Base-by-base conservation (phyloP, 2,888 invertebrate genomes). In the Antheraea yamamai region DNA sequence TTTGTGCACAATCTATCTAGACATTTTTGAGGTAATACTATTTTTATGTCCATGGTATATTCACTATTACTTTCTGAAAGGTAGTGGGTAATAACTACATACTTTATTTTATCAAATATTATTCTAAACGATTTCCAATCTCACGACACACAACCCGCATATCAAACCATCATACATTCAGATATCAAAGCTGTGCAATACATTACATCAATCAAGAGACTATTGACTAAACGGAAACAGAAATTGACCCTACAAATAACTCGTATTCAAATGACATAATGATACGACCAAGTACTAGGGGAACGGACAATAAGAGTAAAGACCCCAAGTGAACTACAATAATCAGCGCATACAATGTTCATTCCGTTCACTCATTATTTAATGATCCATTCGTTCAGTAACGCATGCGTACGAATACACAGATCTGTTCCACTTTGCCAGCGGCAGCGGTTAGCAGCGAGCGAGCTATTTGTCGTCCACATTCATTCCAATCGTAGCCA, bases 401-500 rank as follows among this genome's bases (percentile, higher is more conserved):
- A 83, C 84, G 84, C 87, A 83, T 85, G 85, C 86, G 82, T 77
- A 66, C 30, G 64, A 14, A n/a, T n/a, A 6, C 23, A 66, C 30
- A 66, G 64, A 14, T 30, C 64, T 30, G 64, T 66, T 66, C 26
- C 20, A 66, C 64, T 66, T 66, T 66, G 64, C 64, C 30, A 66
- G 64, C 64, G 30, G 74, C 78, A 77, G 76, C 72, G 52, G 35
- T 55, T 20, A 16, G 35, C 72, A 47, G 26, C 73, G 58, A 70
- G 51, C 72, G 51, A 52, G 23, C 61, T 35, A 30, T 51, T 64
- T 35, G 39, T 68, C 83, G 83, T 82, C 79, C 78, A 76, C 78
- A 81, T 81, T 88, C 89, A 91, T 89, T 92, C 90, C 87, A 88
- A 91, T 89, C 86, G 77, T 81, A 87, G 89, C 90, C 88, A 88